Conservation (phyloP, 1,140 invertebrate genomes). For the Drosophila kohkoa region DNA sequence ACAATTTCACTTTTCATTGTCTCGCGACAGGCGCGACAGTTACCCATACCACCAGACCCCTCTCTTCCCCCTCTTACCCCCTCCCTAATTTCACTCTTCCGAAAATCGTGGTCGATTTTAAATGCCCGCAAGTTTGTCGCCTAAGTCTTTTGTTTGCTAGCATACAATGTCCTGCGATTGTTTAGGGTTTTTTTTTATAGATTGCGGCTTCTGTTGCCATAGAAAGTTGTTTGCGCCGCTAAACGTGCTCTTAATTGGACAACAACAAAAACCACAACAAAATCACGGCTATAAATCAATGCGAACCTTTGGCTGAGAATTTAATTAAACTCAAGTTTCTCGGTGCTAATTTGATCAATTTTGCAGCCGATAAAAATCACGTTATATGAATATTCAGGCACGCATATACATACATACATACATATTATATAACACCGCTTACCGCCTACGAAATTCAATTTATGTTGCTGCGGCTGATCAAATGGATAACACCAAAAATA, state of each 20-base stretch:
- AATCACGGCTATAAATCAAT: conserved; percentile 22
- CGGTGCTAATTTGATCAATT: conserved; percentile 18
- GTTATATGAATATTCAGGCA: conserved; percentile 7
- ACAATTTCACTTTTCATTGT: conserved; percentile 79
- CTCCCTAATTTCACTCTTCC: neutral
- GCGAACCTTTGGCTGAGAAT: neutral
- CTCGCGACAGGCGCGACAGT: conserved; percentile 22
- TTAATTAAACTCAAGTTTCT: conserved; percentile 2
- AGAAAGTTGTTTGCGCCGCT: conserved; percentile 23
- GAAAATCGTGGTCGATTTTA: conserved; percentile 21
- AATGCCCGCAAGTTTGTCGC: conserved; percentile 57
- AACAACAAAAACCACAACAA: neutral
- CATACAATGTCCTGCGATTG: conserved; percentile 33
- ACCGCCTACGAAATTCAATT: conserved; percentile 3
- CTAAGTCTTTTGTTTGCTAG: conserved; percentile 59
- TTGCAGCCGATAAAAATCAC: conserved; percentile 13
- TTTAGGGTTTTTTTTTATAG: conserved; percentile 10
- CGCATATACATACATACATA: no score
- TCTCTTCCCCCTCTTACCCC: neutral
- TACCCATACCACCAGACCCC: neutral
- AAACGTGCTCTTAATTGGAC: conserved; percentile 31
- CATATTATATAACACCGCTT: conserved; percentile 12
- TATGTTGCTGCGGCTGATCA: conserved; percentile 5
- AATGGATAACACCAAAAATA: conserved; percentile 6
- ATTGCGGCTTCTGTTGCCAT: neutral